Evolutionary conservation across 2,888 invertebrate species (phyloP).

Genomic region (Schrankia costaestrigalis): DNA sequence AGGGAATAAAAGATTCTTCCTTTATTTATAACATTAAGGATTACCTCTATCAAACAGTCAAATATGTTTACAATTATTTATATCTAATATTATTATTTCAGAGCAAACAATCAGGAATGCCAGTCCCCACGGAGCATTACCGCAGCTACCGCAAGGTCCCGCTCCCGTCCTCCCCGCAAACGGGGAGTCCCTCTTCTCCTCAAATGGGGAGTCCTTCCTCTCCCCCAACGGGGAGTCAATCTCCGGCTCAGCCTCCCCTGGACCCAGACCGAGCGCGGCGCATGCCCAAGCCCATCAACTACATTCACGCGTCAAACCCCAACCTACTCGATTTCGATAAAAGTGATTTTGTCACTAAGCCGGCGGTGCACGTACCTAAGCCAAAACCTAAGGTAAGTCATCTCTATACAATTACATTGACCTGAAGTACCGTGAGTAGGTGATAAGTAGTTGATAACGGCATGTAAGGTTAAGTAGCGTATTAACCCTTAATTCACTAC

Average conservation of each 20-base stretch:
- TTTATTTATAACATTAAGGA: too few relatives aligned
- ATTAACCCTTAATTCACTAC: too few relatives aligned
- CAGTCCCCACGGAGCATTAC: slow-evolving; percentile 90
- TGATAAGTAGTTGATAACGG: too few relatives aligned
- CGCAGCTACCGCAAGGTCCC: slow-evolving; percentile 68
- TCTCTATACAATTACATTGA: too few relatives aligned
- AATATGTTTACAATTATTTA: background rate
- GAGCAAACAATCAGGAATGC: slow-evolving; percentile 71
- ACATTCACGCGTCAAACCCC: slow-evolving; percentile 86
- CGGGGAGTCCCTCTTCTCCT: slow-evolving; percentile 71
- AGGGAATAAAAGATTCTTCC: too few relatives aligned
- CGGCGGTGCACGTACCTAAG: slow-evolving; percentile 49
- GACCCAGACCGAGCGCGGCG: slow-evolving; percentile 20
- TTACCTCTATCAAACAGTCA: too few relatives aligned
- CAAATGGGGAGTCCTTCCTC: slow-evolving; percentile 86
- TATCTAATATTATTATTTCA: slow-evolving; percentile 13
- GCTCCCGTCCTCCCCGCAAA: slow-evolving; percentile 85
- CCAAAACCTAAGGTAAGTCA: slow-evolving; percentile 35
- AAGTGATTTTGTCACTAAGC: slow-evolving; percentile 57
- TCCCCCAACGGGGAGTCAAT: slow-evolving; percentile 83
- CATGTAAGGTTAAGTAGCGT: too few relatives aligned
- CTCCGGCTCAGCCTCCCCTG: slow-evolving; percentile 11
- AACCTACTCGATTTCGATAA: slow-evolving; percentile 84
- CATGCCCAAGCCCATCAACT: slow-evolving; percentile 78
- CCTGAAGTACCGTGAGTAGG: too few relatives aligned